These are phyloP conservation scores for Netelia inedita DNA, from an alignment of 2,888 invertebrate genomes.

Conservation along the genomic window DNA sequence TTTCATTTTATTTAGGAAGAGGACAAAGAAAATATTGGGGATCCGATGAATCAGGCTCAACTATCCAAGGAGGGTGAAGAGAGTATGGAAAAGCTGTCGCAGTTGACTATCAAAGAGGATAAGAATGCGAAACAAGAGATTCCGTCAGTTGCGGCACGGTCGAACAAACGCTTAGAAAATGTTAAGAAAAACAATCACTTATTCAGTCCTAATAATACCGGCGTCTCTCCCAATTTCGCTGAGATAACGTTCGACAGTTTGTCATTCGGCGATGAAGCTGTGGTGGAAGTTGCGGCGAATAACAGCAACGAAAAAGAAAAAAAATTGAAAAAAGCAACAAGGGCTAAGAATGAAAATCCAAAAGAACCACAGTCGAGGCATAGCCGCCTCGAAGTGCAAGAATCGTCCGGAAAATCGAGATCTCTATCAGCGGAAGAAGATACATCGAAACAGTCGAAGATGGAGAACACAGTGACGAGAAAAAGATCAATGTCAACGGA, in stretches of 20 bases:
- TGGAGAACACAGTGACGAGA: background rate
- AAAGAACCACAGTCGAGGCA: background rate
- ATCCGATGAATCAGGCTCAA: background rate
- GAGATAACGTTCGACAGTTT: background rate
- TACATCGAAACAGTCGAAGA: background rate
- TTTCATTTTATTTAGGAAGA: constrained; percentile 22
- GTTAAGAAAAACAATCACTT: constrained; percentile 10
- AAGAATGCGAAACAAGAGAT: background rate
- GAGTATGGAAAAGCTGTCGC: background rate
- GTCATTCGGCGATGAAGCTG: background rate
- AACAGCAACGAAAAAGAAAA: background rate
- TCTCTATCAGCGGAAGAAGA: background rate
- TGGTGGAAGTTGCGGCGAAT: background rate
- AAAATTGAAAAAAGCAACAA: background rate
- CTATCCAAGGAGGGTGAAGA: constrained; percentile 6
- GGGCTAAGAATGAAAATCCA: background rate
- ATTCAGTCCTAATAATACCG: constrained; percentile 22
- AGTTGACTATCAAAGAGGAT: background rate
- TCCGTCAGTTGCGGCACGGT: background rate
- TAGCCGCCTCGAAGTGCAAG: no score
- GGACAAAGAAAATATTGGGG: constrained; percentile 55
- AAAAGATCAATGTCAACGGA: background rate
- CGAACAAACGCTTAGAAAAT: constrained; percentile 4
- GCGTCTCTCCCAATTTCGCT: background rate
- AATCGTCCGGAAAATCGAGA: no score